A percentile compares a stretch with the other conserved stretches of the same genome.
These are phyloP conservation scores for Gryon sp. DNA, from an alignment of 1,140 invertebrate species.

Conservation along the genomic window DNA sequence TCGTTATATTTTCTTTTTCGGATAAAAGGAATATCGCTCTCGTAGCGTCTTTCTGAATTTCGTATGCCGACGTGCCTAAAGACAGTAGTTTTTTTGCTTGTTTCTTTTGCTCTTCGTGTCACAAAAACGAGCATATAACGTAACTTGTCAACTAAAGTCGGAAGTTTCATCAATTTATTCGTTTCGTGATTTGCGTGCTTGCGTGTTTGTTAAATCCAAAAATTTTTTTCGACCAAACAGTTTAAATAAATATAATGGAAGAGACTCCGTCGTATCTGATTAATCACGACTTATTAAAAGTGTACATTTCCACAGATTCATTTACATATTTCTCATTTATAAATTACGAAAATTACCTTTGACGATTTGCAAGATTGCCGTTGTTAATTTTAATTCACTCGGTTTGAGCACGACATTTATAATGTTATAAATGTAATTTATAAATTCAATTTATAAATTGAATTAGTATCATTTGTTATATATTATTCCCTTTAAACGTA, in stretches of 20 bases:
- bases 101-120: background rate
- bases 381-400: conserved; percentile 12
- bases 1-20: background rate
- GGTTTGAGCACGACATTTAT: conserved; percentile 2
- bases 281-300: conserved; percentile 43
- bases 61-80: background rate
- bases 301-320: conserved; percentile 12
- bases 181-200: conserved; percentile 32
- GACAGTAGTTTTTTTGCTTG: no score
- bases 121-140: background rate
- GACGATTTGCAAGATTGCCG: conserved; percentile 11
- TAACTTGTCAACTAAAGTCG: conserved; percentile 11
- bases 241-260: conserved; percentile 35
- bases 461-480: no score
- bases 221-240: conserved; percentile 1
- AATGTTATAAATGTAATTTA: no score
- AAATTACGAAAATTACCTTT: conserved; percentile 18
- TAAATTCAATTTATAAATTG: no score
- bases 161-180: conserved; percentile 44
- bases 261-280: conserved; percentile 33
- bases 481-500: no score
- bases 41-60: background rate
- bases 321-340: conserved; percentile 20
- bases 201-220: conserved; percentile 29
- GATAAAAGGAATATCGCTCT: background rate